Evolutionary conservation across 2,797 vertebrate species (phyloP), one percentile per base, ranked within the genome.

Genomic region (Cottoperca gobio): DNA sequence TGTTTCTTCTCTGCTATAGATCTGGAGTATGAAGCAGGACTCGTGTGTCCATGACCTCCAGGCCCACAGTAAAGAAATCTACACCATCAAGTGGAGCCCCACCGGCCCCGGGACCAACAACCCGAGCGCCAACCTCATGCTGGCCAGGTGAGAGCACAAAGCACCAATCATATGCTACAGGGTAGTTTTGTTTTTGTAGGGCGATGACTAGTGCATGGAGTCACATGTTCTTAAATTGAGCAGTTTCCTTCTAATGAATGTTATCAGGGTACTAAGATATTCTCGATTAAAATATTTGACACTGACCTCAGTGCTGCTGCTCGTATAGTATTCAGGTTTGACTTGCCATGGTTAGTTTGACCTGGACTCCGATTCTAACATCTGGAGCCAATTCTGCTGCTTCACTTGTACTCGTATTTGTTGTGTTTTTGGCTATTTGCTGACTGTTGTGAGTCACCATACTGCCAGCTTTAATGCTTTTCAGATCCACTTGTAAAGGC

Each of bases 11-110:
- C 33, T 45, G 39, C 2, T 19, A 5, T 42, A 99, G 98, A 99
- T 99, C 88, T 99, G 98, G 98, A 99, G 97, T 94, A 99, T 99
- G 98, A 99, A 99, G 84, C 98, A 99, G 94, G 98, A 99, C 90
- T 93, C 90, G 48, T 99, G 97, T 93, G 98, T 99, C 89, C 98
- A 99, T 81, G 98, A 99, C 93, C 96, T 99, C 80, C 98, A 99
- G 95, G 98, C 98, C 86, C 98, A 99, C 94, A 99, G 96, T 94
- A 99, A 99, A 96, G 98, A 99, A 95, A 99, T 99, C 92, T 99
- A 99, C 94, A 99, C 98, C 89, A 99, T 99, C 93, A 99, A 99
- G 91, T 99, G 98, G 98, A 99, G 98, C 94, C 98, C 98, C 24
- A 99, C 98, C 49, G 98, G 98, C 74, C 97, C 98, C 63, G 97